These are phyloP conservation scores for Drosophila equinoxialis DNA, from an alignment of 1,140 invertebrate genomes.

Conservation along the genomic window DNA sequence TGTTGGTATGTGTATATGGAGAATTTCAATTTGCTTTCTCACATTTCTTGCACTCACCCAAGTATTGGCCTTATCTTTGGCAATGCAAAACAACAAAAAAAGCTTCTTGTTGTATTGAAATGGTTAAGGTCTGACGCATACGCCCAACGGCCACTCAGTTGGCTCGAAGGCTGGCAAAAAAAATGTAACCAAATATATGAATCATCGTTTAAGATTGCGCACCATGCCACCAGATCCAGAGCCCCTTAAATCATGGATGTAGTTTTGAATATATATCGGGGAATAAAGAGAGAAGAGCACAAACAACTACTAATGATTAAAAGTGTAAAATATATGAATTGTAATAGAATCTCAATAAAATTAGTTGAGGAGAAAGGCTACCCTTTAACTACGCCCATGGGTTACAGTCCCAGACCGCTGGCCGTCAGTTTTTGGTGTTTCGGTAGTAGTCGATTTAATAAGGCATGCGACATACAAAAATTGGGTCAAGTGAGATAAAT, in stretches of 20 bases:
- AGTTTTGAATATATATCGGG: not conserved
- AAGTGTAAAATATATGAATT: not conserved
- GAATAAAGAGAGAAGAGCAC: no score
- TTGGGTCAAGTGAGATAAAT: constrained; percentile 77
- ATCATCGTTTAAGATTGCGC: constrained; percentile 47
- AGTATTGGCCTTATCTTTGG: constrained; percentile 4
- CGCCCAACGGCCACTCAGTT: constrained; percentile 36
- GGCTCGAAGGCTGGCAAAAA: constrained; percentile 20
- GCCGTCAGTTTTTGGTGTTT: constrained; percentile 30
- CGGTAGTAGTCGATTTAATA: constrained; percentile 65
- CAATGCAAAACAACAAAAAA: not conserved
- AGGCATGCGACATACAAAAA: constrained; percentile 63
- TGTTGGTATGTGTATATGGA: not conserved
- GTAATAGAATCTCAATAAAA: not conserved
- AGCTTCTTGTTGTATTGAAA: constrained; percentile 31
- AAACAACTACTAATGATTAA: no score
- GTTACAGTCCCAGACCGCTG: constrained; percentile 42
- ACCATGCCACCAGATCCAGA: not conserved
- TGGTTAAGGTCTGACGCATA: constrained; percentile 67
- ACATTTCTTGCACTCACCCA: not conserved
- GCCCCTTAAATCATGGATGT: not conserved
- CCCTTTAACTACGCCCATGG: constrained; percentile 1
- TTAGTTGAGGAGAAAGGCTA: not conserved
- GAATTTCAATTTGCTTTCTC: constrained; percentile 4
- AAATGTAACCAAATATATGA: constrained; percentile 61